Conservation (phyloP, 2,797 vertebrate species). For the Pseudochaenichthys georgianus region DNA sequence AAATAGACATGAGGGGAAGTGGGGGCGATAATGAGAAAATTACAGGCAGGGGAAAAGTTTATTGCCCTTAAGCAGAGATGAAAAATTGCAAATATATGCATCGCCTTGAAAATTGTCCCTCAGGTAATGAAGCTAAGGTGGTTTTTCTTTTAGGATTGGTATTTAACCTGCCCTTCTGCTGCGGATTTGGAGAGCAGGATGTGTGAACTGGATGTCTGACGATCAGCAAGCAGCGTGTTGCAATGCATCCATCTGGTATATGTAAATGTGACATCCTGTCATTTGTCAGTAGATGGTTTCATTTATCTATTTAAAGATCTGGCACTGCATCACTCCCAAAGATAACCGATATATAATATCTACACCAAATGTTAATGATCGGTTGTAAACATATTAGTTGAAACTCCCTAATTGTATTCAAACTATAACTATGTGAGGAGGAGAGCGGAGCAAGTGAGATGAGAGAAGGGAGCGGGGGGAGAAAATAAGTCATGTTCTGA, state of each 20-base stretch:
- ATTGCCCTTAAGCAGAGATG: slow-evolving; percentile 37
- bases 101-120: slow-evolving; percentile 7
- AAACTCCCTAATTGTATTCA: slow-evolving; percentile 8
- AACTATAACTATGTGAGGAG: slow-evolving; percentile 21
- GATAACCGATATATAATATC: slow-evolving; percentile 5
- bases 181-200: slow-evolving; percentile 57
- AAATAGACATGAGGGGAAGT: slow-evolving; percentile 52
- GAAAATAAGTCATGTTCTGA: slow-evolving; percentile 57
- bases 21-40: slow-evolving; percentile 48
- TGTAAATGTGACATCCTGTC: slow-evolving; percentile 62
- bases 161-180: slow-evolving; percentile 56
- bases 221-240: slow-evolving; percentile 48
- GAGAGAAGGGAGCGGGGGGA: slow-evolving; percentile 6
- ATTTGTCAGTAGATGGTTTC: slow-evolving; percentile 54
- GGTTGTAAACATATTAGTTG: slow-evolving; percentile 6
- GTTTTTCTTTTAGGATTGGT: slow-evolving; percentile 25
- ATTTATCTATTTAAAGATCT: slow-evolving; percentile 53
- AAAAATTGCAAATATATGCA: slow-evolving; percentile 37
- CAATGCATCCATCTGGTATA: slow-evolving; percentile 69
- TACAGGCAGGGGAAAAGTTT: slow-evolving; percentile 29
- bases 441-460: slow-evolving; percentile 20
- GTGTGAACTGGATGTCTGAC: slow-evolving; percentile 57
- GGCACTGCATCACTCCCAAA: background rate
- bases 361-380: background rate
- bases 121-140: slow-evolving; percentile 15